Base-by-base conservation (phyloP, 2,888 invertebrate species). In the Trichopoda pennipes region DNA sequence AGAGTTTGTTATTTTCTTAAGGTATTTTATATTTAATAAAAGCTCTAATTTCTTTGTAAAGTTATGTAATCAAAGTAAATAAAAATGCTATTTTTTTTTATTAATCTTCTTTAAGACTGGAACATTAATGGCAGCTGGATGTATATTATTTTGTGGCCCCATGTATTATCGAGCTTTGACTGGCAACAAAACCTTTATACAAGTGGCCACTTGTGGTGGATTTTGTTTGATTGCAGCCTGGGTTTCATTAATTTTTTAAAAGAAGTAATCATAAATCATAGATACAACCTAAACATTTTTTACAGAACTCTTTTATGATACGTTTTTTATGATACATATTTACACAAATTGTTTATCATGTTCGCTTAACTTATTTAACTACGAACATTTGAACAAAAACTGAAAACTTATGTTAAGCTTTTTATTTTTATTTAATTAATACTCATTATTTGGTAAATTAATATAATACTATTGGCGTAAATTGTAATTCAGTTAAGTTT, bases 121-220 rank as follows among this genome's bases (percentile, higher is more conserved):
- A n/a, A 90, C 94, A 6, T 93, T 97, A 83, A 93, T 98, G 89
- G 89, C 94, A 28, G 91, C 94, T 47, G 98, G 98, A 7, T 96
- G 96, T 86, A 86, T 94, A 4, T 89, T 98, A 47, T 98, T 98
- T 90, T 95, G 95, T 89, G 98, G 98, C 0, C 94, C 96, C n/a
- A 97, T 97, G 90, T 99, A 98, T 90, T 96, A 96, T 89, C 95
- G 95, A 87, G 96, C 97, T 0, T 93, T 98, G 85, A 97, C 97
- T 1, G 96, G 95, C 1, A 94, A 96, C 84, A 93, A 94, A 84
- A 92, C 93, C 69, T 93, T 95, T 75, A 94, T 95, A 73, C 93
- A 92, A 86, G 92, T 96, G 42, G 97, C 98, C 10, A 98, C 98
- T 0, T 93, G 96, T 85, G 98, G 98, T 28, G 98, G 98, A 17